Percentiles rank a stretch among this genome's conserved stretches.
phyloP scores from a whole-genome alignment of 30 jellyfish, hydroid and myxozoan genomes.

The Morbakka virulenta region DNA sequence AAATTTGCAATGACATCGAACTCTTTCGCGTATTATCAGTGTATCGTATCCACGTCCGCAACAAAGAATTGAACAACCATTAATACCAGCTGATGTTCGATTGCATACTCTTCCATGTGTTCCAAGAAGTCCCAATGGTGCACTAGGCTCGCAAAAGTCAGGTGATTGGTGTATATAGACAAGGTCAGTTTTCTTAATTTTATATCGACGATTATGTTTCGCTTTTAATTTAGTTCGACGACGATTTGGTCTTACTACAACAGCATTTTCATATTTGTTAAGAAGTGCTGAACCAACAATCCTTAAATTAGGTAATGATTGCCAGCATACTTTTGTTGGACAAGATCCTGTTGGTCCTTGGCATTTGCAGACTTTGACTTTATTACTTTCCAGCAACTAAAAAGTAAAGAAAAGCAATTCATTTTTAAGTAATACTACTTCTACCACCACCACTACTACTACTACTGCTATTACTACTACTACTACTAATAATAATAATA shows the following conservation, averaged over 20 bases:
- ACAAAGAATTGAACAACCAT: conserved; percentile 57
- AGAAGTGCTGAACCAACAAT: conserved; percentile 49
- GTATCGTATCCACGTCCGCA: conserved; percentile 86
- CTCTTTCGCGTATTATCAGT: conserved; percentile 37
- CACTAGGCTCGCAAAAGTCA: conserved; percentile 80
- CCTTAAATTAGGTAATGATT: conserved; percentile 48
- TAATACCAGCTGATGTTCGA: conserved; percentile 50
- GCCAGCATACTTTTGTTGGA: conserved; percentile 82
- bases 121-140: conserved; percentile 55
- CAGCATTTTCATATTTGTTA: conserved; percentile 49
- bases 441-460: neutral
- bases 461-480: no score
- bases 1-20: conserved; percentile 63
- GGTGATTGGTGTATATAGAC: conserved; percentile 71
- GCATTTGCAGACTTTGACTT: conserved; percentile 47
- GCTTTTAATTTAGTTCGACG: conserved; percentile 56
- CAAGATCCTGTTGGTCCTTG: conserved; percentile 82
- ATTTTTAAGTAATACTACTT: no score
- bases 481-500: no score
- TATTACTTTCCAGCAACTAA: conserved; percentile 42
- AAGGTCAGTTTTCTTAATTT: conserved; percentile 32
- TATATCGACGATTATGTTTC: conserved; percentile 28
- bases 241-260: conserved; percentile 56
- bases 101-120: conserved; percentile 74
- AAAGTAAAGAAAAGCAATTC: neutral